These are phyloP conservation scores for Calliopsis andreniformis DNA, from an alignment of 1,140 invertebrate genomes.

Conservation along the genomic window DNA sequence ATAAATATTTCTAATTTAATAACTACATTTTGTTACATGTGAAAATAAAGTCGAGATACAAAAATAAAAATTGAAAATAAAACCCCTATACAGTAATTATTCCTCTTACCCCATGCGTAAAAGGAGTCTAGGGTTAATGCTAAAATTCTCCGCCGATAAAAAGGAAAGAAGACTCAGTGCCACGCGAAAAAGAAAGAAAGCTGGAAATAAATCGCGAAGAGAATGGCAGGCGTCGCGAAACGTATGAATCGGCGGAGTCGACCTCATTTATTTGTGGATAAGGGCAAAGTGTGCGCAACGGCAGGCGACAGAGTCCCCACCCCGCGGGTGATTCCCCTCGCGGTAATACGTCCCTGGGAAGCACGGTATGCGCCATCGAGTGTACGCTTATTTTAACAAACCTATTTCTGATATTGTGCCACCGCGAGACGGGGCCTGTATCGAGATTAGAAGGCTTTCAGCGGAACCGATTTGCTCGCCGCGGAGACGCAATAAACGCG, in stretches of 20 bases:
- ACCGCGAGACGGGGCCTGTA: conserved; percentile 61
- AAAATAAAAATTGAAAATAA: too few relatives aligned
- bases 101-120: too few relatives aligned
- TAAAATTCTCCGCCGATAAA: not conserved
- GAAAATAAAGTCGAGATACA: too few relatives aligned
- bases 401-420: conserved; percentile 73
- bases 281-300: conserved; percentile 50
- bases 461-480: conserved; percentile 47
- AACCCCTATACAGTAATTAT: too few relatives aligned
- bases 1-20: too few relatives aligned
- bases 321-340: conserved; percentile 31
- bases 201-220: not conserved
- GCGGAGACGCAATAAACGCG: conserved; percentile 34
- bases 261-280: conserved; percentile 55
- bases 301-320: not conserved
- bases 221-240: not conserved
- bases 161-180: not conserved
- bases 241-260: conserved; percentile 38
- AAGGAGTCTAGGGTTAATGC: too few relatives aligned
- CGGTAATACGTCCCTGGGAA: conserved; percentile 62
- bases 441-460: conserved; percentile 69
- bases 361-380: conserved; percentile 63
- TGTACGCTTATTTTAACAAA: conserved; percentile 73
- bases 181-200: not conserved
- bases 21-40: too few relatives aligned